Conservation (phyloP, 2,888 invertebrate species). For the Aelia acuminata region DNA sequence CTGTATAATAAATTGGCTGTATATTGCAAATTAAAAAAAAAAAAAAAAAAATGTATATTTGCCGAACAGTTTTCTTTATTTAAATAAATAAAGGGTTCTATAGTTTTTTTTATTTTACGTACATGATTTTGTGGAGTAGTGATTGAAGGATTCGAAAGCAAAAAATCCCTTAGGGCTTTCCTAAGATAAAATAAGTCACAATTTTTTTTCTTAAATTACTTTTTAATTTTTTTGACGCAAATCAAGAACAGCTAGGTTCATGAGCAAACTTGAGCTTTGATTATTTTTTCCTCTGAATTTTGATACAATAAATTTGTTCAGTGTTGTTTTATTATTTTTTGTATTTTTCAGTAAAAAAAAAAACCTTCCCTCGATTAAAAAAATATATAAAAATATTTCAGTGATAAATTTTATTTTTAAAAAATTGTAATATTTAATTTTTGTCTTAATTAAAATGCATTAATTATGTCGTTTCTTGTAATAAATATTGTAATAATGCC, state of each 20-base stretch:
- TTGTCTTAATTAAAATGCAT: too few species aligned
- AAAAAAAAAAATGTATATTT: not conserved
- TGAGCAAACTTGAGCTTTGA: not conserved
- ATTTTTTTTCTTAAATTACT: not conserved
- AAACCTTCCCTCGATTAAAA: not conserved
- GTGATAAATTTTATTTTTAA: too few species aligned
- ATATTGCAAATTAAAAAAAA: too few species aligned
- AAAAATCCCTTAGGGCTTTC: not conserved
- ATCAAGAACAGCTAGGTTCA: not conserved
- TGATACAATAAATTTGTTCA: not conserved
- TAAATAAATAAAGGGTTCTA: not conserved
- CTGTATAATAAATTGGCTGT: not conserved
- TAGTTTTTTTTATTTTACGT: not conserved
- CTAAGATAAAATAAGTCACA: not conserved
- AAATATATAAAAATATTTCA: too few species aligned
- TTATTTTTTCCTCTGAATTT: not conserved
- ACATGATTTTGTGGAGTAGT: not conserved
- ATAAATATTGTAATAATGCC: too few species aligned
- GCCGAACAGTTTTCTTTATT: not conserved
- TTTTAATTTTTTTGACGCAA: not conserved
- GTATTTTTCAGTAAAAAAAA: not conserved
- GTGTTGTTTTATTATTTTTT: not conserved
- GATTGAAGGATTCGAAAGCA: not conserved
- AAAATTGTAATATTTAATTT: too few species aligned
- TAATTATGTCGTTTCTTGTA: too few species aligned